These are phyloP conservation scores for Nannospalax galili DNA, from an alignment of 2,113 vertebrate species.

Conservation along the genomic window DNA sequence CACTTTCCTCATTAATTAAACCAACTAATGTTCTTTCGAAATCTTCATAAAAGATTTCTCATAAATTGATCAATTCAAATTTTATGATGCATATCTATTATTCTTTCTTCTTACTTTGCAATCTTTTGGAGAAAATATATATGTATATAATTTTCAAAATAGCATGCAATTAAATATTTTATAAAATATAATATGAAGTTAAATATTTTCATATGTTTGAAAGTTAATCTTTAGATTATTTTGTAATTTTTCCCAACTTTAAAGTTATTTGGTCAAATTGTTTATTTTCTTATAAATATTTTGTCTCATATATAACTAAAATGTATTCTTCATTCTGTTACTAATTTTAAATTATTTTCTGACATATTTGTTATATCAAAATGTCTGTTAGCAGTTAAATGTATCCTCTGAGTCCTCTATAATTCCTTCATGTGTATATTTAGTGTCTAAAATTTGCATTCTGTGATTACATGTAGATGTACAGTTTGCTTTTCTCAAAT, in stretches of 20 bases:
- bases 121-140: too few relatives aligned
- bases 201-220: conserved; percentile 20
- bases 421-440: neutral
- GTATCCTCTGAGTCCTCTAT: neutral
- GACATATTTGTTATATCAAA: neutral
- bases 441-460: neutral
- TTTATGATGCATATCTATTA: neutral
- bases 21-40: neutral
- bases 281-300: neutral
- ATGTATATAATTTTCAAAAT: neutral
- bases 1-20: neutral
- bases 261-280: neutral
- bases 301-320: neutral
- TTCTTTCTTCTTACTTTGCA: neutral
- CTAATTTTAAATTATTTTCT: neutral
- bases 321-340: neutral
- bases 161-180: neutral
- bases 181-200: too few relatives aligned
- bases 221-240: neutral
- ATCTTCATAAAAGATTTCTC: neutral
- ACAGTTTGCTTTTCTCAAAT: neutral
- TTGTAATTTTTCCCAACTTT: neutral
- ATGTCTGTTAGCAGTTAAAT: neutral
- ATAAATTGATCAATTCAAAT: neutral
- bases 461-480: neutral